phyloP scores from a whole-genome alignment of 2,797 vertebrate genomes.

The Borostomias antarcticus region DNA sequence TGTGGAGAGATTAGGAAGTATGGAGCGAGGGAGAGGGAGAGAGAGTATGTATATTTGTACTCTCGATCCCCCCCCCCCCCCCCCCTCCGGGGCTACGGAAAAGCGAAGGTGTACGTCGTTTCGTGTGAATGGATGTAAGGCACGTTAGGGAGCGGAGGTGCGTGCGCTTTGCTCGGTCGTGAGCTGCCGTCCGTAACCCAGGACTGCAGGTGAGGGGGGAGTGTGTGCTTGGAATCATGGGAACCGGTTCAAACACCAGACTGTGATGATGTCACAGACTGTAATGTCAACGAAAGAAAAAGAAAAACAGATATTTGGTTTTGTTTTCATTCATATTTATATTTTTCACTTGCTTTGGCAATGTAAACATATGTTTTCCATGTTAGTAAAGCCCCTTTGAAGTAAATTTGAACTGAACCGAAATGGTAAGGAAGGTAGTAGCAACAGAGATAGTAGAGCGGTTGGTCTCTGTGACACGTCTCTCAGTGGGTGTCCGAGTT shows the following conservation, averaged over 20 bases:
- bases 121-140: constrained; percentile 38
- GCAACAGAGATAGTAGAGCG: too few species aligned
- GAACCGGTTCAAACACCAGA: constrained; percentile 3
- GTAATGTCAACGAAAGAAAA: not conserved
- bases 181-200: constrained; percentile 1
- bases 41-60: constrained; percentile 8
- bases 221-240: not conserved
- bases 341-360: too few species aligned
- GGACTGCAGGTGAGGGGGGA: not conserved
- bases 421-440: too few species aligned
- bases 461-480: too few species aligned
- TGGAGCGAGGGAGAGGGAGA: not conserved
- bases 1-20: constrained; percentile 51
- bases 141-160: constrained; percentile 9
- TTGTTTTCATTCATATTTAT: not conserved
- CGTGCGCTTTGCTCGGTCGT: constrained; percentile 21
- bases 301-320: not conserved
- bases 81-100: constrained; percentile 11
- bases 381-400: too few species aligned
- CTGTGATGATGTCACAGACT: too few species aligned
- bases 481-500: too few species aligned
- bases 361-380: too few species aligned
- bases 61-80: not conserved
- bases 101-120: constrained; percentile 35
- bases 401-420: too few species aligned